Conservation (phyloP, 2,113 vertebrate species). For the Cynocephalus volans region DNA sequence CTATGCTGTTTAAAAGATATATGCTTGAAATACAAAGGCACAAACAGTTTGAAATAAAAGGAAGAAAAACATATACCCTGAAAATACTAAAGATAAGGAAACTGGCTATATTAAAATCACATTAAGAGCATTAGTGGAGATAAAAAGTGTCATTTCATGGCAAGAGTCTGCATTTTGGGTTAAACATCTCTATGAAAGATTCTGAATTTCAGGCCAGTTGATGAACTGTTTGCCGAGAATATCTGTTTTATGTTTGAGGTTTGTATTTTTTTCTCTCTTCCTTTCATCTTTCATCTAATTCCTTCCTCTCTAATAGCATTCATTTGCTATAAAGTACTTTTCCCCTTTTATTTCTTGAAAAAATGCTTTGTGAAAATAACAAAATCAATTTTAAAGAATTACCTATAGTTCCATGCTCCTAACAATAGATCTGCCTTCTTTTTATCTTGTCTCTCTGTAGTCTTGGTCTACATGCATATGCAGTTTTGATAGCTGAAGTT, state of each 20-base stretch:
- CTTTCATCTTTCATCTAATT: neutral
- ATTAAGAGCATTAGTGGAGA: neutral
- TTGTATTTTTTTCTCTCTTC: neutral
- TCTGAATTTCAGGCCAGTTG: conserved; percentile 32
- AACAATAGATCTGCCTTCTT: neutral
- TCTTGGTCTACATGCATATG: neutral
- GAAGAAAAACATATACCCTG: neutral
- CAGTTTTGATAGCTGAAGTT: neutral
- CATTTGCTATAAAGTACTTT: conserved; percentile 25
- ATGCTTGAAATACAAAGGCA: conserved; percentile 20
- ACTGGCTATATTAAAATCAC: neutral
- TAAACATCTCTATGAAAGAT: neutral
- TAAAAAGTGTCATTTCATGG: neutral
- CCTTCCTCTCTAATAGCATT: neutral
- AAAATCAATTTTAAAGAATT: conserved; percentile 20
- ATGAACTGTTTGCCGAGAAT: neutral
- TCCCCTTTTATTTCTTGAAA: conserved; percentile 49
- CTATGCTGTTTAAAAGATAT: conserved; percentile 15
- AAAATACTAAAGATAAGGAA: neutral
- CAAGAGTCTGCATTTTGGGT: conserved; percentile 26
- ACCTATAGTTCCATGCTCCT: neutral
- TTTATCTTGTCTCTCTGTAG: neutral
- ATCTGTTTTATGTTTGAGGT: conserved; percentile 21
- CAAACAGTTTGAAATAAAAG: neutral
- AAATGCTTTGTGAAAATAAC: conserved; percentile 31